These are phyloP conservation scores for Electrophaes corylata DNA, from an alignment of 2,888 invertebrate genomes.

Conservation along the genomic window DNA sequence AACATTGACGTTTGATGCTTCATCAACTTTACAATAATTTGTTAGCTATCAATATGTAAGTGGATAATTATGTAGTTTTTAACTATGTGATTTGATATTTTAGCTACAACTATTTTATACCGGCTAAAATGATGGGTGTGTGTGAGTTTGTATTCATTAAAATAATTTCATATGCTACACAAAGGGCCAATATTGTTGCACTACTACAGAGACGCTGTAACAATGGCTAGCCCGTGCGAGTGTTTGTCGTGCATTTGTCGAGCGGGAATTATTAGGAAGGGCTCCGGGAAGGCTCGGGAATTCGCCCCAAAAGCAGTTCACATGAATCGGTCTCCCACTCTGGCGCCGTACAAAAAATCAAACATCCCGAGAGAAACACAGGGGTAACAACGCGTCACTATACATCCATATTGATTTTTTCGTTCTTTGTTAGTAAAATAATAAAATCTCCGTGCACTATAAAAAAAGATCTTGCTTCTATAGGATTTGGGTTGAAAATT, in stretches of 20 bases:
- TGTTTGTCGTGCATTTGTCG: slow-evolving; percentile 84
- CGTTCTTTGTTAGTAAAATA: slow-evolving; percentile 81
- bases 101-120: slow-evolving; percentile 25
- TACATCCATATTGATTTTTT: slow-evolving; percentile 83
- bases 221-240: slow-evolving; percentile 80
- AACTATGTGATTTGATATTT: slow-evolving; percentile 4
- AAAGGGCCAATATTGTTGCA: slow-evolving; percentile 76
- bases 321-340: slow-evolving; percentile 83
- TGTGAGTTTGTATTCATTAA: slow-evolving; percentile 59
- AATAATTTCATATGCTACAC: slow-evolving; percentile 65
- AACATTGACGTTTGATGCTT: slow-evolving; percentile 11
- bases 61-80: neutral
- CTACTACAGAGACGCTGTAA: slow-evolving; percentile 74
- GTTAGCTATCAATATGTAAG: neutral
- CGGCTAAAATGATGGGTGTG: slow-evolving; percentile 38
- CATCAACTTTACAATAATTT: slow-evolving; percentile 4
- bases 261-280: slow-evolving; percentile 83
- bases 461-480: slow-evolving; percentile 75
- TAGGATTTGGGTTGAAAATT: slow-evolving; percentile 79
- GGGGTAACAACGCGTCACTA: slow-evolving; percentile 82
- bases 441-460: slow-evolving; percentile 70
- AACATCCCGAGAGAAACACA: slow-evolving; percentile 84
- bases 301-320: slow-evolving; percentile 84
- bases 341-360: slow-evolving; percentile 81
- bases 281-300: slow-evolving; percentile 83